Evolutionary conservation across 2,113 vertebrate genomes (phyloP), one percentile per base, ranked within the genome.

Genomic region (Salvelinus alpinus): DNA sequence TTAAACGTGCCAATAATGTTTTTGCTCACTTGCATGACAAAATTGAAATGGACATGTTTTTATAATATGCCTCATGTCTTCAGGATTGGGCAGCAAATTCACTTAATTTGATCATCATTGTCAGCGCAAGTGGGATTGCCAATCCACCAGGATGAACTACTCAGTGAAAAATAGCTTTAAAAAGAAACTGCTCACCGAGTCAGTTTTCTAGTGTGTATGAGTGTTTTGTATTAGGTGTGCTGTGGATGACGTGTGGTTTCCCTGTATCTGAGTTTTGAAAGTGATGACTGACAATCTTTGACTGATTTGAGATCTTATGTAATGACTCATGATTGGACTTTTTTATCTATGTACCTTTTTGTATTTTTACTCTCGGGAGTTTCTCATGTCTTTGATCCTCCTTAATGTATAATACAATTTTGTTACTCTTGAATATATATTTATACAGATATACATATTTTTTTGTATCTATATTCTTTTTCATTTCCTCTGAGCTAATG

Each of bases 391-490:
- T 87, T 64, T 74, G 72, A 77, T 68, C 71, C 83, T 90, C 81
- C 83, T 91, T 89, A 75, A 88, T 91, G 91, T 94, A 83, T 90
- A 84, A 91, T 92, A 89, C 85, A 89, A 78, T 79, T 85, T 83
- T 91, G 88, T 94, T 94, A 88, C 87, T 91, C 85, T 90, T 93
- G 86, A 91, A 89, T 85, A 91, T 91, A 90, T 94, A 93, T 94
- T 92, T 93, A 92, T 93, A 94, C 91, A 93, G 89, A 93, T 93
- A 92, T 91, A 92, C 89, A 89, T 93, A 94, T 93, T 93, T 94
- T 38, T 93, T 94, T 93, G 89, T 93, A 91, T 91, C 83, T 82
- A 74, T 78, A 80, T 70, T 74, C 70, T 76, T 80, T 82, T 70
- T 66, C 80, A 47, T 31, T 83, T 74, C 75, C 73, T 70, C 72